Evolutionary conservation across 1,140 invertebrate genomes (phyloP), one percentile per base, ranked within the genome.

Genomic region (Nasonia giraulti): DNA sequence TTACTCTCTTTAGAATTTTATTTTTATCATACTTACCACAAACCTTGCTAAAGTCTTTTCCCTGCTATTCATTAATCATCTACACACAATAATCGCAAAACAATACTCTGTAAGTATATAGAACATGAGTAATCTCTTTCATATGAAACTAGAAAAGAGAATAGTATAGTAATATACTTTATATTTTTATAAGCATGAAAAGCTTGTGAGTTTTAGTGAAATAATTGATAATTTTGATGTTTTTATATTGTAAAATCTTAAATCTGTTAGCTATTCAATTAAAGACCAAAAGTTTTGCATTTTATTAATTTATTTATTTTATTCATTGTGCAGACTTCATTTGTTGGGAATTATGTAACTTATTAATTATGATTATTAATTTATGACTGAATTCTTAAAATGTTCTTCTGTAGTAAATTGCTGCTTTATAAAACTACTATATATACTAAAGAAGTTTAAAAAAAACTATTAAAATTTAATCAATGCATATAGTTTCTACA

Each of bases 61-160:
- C 85, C 76, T 80, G 81, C 85, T 82, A n/a, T 75, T 86, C 85
- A 86, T 86, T 79, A 86, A 80, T 80, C 85, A 80, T 83, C n/a
- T 68, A 80, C 69, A 81, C 74, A 83, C 77, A 83, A 75, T 79
- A 83, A 66, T 27, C 20, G n/a, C 50, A 86, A 86, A 73, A 78
- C 80, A 86, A 76, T 80, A 83, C 37, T 80, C 77, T 86, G 85
- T 86, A 86, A 86, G 85, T 86, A 86, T 86, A 20, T 74, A 50
- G 0, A 62, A 40, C 37, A 86, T 75, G 10, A 73, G 44, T 78
- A 44, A 75, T 78, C 75, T 80, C 11, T 80, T 47, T 68, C 47
- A 81, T 69, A 69, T 20, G 6, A 78, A 20, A 33, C 17, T 55
- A 44, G 11, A 74, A 80, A 84, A 50, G 27, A 50, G 62, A 50